phyloP scores from a whole-genome alignment of 2,888 invertebrate genomes.

The Pemphredon lugubris region DNA sequence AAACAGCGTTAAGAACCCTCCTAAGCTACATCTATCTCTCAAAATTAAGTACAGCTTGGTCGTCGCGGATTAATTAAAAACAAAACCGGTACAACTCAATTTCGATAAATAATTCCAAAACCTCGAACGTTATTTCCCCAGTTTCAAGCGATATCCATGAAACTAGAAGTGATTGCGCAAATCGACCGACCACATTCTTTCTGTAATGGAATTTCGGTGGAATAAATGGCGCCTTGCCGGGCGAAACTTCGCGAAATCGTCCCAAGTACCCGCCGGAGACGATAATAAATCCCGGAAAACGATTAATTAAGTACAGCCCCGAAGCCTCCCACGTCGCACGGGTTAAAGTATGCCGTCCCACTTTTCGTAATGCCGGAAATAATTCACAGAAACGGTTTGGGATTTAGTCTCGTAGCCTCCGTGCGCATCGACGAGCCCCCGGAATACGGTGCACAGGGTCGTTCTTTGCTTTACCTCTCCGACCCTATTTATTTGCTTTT shows the following conservation, averaged over 20 bases:
- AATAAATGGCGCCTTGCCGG: slow-evolving; percentile 56
- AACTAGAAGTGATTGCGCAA: slow-evolving; percentile 14
- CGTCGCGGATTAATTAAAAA: too few species aligned
- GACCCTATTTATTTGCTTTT: slow-evolving; percentile 54
- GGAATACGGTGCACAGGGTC: slow-evolving; percentile 32
- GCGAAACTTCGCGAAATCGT: slow-evolving; percentile 43
- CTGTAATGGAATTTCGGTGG: slow-evolving; percentile 25
- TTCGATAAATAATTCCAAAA: too few species aligned
- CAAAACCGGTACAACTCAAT: not conserved
- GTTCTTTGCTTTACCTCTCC: slow-evolving; percentile 34
- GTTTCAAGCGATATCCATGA: not conserved
- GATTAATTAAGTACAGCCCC: slow-evolving; percentile 61
- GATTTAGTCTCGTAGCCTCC: slow-evolving; percentile 50
- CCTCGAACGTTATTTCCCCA: too few species aligned
- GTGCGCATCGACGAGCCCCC: slow-evolving; percentile 55
- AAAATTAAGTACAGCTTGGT: too few species aligned
- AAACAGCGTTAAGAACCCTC: too few species aligned
- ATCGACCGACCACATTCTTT: slow-evolving; percentile 21
- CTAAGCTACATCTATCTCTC: too few species aligned
- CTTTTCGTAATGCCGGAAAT: slow-evolving; percentile 67
- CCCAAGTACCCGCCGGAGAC: slow-evolving; percentile 39
- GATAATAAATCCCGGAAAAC: slow-evolving; percentile 60
- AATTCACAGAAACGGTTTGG: slow-evolving; percentile 66
- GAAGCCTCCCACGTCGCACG: slow-evolving; percentile 50
- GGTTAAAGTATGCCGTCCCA: slow-evolving; percentile 65